These are phyloP conservation scores for Lacanobia wlatinum DNA, from an alignment of 2,888 invertebrate species.

Conservation along the genomic window DNA sequence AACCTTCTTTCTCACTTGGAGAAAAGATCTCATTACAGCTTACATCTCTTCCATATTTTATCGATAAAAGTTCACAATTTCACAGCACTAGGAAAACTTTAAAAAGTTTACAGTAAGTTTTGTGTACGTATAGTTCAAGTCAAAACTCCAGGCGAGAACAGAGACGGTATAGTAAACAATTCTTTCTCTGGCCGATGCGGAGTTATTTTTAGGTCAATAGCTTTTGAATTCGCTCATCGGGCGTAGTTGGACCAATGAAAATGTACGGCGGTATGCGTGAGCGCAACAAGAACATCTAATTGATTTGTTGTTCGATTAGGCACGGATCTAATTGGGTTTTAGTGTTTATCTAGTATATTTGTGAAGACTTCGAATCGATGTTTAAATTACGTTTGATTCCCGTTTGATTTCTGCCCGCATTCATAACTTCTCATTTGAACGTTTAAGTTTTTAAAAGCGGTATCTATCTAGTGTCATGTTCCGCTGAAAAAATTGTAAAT, in stretches of 20 bases:
- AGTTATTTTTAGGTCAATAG: slow-evolving; percentile 88
- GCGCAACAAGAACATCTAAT: slow-evolving; percentile 67
- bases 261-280: slow-evolving; percentile 71
- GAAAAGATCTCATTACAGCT: no score
- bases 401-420: slow-evolving; percentile 9
- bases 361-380: slow-evolving; percentile 12
- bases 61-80: no score
- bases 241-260: slow-evolving; percentile 75
- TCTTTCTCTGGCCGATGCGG: slow-evolving; percentile 73
- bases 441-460: background rate
- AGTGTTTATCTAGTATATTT: slow-evolving; percentile 38
- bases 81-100: slow-evolving; percentile 44
- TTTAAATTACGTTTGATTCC: slow-evolving; percentile 1
- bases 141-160: slow-evolving; percentile 71
- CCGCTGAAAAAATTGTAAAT: background rate
- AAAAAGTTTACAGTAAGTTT: slow-evolving; percentile 45
- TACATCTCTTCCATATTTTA: no score
- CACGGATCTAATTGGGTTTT: slow-evolving; percentile 39
- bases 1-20: background rate
- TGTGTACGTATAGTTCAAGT: slow-evolving; percentile 59
- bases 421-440: background rate
- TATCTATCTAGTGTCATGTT: slow-evolving; percentile 6
- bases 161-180: slow-evolving; percentile 79
- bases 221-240: slow-evolving; percentile 85
- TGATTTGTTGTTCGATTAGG: slow-evolving; percentile 37